Base-by-base conservation (phyloP, 1,140 invertebrate species). In the Procambarus clarkii region DNA sequence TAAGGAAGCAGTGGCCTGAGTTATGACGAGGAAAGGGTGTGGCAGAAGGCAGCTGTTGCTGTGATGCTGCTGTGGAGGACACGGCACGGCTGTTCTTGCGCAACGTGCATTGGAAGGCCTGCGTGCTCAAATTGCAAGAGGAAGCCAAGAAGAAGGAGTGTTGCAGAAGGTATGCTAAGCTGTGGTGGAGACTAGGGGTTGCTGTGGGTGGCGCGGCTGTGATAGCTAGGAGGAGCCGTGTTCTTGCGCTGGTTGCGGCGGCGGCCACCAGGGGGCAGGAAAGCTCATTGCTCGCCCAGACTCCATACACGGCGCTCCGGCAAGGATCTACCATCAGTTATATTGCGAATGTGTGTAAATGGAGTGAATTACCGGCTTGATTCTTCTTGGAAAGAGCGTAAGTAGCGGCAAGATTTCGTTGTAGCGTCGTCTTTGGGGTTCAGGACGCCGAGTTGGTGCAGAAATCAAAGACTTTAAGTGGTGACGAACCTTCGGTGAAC, bases 381-480 rank as follows among this genome's bases (percentile, higher is more conserved):
- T 80, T 92, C 88, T 92, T 92, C 92, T 92, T 92, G 92, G 92
- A 91, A 92, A 92, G 77, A 64, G 86, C 88, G 92, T 92, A 92
- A 92, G 92, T 92, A 92, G 82, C 80, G 87, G 60, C 83, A 89
- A 80, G 85, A 60, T 78, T 91, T 71, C 58, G 13, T 34, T 77
- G 24, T 86, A 81, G 54, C 24, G 54, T 58, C 82, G 54, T 81
- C 89, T 91, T 91, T 86, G n/a, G 24, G 80, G 15, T 11, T 3
- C 24, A 54, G 45, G 7, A 60, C 50, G 4, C 13, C 45, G 18
- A 74, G 74, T 86, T 87, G 71, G 74, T 69, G 78, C 64, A 86
- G 83, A 87, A 91, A 91, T 85, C 85, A 86, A 92, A 92, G 86
- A 91, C 89, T 87, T 34, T 91, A 86, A 76, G 71, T 91, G 88